Base-by-base conservation (phyloP, 1,140 invertebrate genomes). In the Idris sp. region DNA sequence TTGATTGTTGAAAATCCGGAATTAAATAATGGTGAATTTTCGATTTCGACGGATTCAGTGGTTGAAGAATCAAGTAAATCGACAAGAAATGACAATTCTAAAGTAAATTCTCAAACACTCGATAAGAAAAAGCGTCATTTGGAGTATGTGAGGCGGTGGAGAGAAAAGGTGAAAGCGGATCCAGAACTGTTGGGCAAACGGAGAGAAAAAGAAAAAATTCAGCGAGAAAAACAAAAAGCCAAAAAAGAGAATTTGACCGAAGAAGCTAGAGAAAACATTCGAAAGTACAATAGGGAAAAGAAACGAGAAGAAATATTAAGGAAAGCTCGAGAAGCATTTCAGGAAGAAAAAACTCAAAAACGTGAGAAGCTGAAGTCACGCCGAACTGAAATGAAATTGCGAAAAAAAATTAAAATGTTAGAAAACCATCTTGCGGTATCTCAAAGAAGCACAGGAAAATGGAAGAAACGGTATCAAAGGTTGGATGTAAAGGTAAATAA, bases 201-300 rank as follows among this genome's bases (percentile, higher is more conserved):
- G 31, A 33, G 11, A 33, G 31, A 3, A 33, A 33, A 33, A 10
- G 31, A 25, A 10, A 33, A 33, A 10, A 11, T 33, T 33, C 31
- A 10, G 11, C n/a, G 31, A 33, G 31, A 33, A 33, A 33, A 33
- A 33, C 31, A 33, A 33, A 10, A 33, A 33, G 31, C n/a, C 11
- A 10, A 10, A 33, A 33, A 33, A 33, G 31, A 10, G 9, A 2
- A 33, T 33, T 33, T 33, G 2, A 8, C 31, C 11, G 9, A 10
- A 33, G 0, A 33, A 33, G 9, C n/a, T 10, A 33, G 10, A 33
- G 10, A 33, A 10, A 33, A 33, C 5, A 8, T 33, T 33, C n/a
- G 15, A 19, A 15, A 40, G 36, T 40, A 40, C 15, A 40, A 40
- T 4, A 40, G 36, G n/a, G 36, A 40, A 40, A 40, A 40, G 35